These are phyloP conservation scores for Oreonectes daqikongensis DNA, from an alignment of 2,797 vertebrate genomes.

Conservation along the genomic window DNA sequence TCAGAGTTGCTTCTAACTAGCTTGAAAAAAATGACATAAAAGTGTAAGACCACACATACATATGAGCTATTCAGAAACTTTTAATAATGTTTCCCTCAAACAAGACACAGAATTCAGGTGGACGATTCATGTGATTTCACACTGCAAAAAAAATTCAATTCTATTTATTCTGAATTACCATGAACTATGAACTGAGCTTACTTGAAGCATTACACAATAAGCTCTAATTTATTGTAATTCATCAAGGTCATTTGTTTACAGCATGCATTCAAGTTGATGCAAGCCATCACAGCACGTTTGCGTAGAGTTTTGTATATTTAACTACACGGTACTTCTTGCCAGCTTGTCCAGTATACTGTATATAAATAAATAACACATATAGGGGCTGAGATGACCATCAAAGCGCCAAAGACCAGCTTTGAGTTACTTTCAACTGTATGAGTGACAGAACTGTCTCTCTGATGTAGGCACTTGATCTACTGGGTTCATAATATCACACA, in stretches of 20 bases:
- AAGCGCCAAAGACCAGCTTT: conserved; percentile 14
- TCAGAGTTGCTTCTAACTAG: neutral
- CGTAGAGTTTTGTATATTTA: neutral
- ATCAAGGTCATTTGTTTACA: neutral
- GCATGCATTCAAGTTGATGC: neutral
- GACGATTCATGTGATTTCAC: too few relatives aligned
- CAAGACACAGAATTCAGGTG: neutral
- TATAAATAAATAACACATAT: too few relatives aligned
- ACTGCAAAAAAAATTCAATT: too few relatives aligned
- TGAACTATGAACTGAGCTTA: neutral
- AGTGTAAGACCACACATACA: neutral
- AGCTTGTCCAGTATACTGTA: too few relatives aligned
- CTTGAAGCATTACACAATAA: neutral
- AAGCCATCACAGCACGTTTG: neutral
- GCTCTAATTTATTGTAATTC: neutral
- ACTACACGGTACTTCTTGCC: too few relatives aligned
- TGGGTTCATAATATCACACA: neutral
- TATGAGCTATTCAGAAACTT: neutral
- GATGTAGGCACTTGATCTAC: neutral
- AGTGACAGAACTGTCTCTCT: conserved; percentile 17
- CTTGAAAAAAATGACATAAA: conserved; percentile 22
- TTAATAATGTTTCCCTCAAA: neutral
- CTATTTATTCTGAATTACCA: neutral
- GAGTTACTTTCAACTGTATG: neutral
- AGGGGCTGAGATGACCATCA: neutral